These are phyloP conservation scores for Odontophorus gujanensis DNA, from an alignment of 2,113 vertebrate genomes.

Conservation along the genomic window DNA sequence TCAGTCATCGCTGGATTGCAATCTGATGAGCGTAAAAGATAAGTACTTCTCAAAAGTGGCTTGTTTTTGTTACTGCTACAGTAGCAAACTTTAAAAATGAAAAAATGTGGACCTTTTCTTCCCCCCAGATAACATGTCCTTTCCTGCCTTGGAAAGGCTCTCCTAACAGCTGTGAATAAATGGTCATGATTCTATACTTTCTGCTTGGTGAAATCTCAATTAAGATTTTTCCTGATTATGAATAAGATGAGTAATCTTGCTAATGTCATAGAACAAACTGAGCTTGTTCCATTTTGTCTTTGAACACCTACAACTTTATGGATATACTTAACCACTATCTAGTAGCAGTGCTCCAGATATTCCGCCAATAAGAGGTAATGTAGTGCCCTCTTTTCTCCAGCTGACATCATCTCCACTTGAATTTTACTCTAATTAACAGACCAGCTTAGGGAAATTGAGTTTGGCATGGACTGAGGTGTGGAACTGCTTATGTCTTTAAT, in stretches of 20 bases:
- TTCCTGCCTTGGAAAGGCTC: background rate
- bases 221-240: background rate
- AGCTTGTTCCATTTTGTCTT: background rate
- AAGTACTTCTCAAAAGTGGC: slow-evolving; percentile 57
- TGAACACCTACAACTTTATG: background rate
- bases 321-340: background rate
- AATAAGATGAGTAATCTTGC: background rate
- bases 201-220: background rate
- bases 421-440: background rate
- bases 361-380: background rate
- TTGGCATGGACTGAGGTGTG: slow-evolving; percentile 1
- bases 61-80: slow-evolving; percentile 28
- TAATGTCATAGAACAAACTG: background rate
- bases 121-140: background rate
- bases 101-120: background rate
- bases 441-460: background rate
- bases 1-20: slow-evolving; percentile 72
- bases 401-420: background rate
- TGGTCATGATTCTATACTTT: background rate
- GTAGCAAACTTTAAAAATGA: slow-evolving; percentile 27
- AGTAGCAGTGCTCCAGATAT: background rate
- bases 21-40: slow-evolving; percentile 64
- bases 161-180: background rate
- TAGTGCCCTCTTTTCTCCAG: background rate
- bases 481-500: slow-evolving; percentile 27